Evolutionary conservation across 2,797 vertebrate genomes (phyloP).

Genomic region (Micromesistius poutassou): DNA sequence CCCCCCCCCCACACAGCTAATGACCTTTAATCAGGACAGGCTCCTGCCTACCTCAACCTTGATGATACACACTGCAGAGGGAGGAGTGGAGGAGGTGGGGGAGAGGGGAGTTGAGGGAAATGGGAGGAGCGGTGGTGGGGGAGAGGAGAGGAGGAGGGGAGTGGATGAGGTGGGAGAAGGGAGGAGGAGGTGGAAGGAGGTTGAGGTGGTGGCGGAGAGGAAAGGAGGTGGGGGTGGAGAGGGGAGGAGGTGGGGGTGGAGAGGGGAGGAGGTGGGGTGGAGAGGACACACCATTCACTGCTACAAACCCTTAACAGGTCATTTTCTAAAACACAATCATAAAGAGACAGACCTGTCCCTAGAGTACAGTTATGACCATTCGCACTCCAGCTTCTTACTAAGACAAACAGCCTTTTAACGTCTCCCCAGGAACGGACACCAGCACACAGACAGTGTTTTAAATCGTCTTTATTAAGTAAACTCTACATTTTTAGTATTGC

Average conservation of each 20-base stretch:
- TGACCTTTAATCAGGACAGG: background rate
- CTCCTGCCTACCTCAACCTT: background rate
- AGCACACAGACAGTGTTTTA: slow-evolving; percentile 56
- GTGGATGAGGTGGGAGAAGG: too few species aligned
- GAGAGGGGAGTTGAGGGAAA: background rate
- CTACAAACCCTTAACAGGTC: background rate
- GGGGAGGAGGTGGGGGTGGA: too few species aligned
- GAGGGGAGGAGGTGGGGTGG: background rate
- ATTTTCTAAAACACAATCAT: background rate
- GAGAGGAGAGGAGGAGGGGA: too few species aligned
- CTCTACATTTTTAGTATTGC: slow-evolving; percentile 79
- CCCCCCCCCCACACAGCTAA: too few species aligned
- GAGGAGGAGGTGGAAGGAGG: background rate
- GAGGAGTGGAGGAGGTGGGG: background rate
- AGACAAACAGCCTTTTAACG: background rate
- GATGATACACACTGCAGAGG: background rate
- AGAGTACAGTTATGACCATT: background rate
- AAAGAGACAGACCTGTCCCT: background rate
- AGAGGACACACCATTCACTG: background rate
- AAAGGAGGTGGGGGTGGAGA: too few species aligned
- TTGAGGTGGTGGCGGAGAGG: background rate
- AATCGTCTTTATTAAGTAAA: slow-evolving; percentile 81
- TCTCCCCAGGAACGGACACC: background rate
- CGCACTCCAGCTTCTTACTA: background rate
- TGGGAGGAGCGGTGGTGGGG: too few species aligned